A percentile compares a stretch with the other conserved stretches of the same genome.
Evolutionary conservation across 2,797 vertebrate species (phyloP).

Genomic region (Acestrorhynchus altus): DNA sequence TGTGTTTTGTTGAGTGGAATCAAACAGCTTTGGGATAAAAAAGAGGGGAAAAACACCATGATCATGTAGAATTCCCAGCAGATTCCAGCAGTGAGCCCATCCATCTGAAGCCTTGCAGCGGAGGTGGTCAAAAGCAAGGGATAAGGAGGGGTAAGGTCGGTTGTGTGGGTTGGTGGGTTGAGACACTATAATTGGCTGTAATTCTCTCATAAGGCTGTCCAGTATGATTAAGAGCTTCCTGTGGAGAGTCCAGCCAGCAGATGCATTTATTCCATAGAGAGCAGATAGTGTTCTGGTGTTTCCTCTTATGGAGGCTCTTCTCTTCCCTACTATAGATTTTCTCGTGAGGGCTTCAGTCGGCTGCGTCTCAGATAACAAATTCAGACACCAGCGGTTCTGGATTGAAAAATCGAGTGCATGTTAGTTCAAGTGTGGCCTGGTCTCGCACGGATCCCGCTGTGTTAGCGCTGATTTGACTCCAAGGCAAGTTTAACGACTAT

Average conservation of each 20-base stretch:
- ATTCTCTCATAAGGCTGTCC: not conserved
- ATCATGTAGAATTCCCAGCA: not conserved
- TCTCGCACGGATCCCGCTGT: too few species aligned
- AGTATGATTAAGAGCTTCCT: not conserved
- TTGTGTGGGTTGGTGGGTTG: not conserved
- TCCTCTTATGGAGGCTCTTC: not conserved
- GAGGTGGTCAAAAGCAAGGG: too few species aligned
- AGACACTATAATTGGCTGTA: not conserved
- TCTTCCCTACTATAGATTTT: not conserved
- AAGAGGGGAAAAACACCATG: not conserved
- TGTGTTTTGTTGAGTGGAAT: not conserved
- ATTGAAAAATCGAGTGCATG: not conserved
- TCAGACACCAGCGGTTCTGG: not conserved
- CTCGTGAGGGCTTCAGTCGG: not conserved
- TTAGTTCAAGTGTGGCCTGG: not conserved
- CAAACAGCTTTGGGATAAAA: too few species aligned
- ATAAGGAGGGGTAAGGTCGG: not conserved
- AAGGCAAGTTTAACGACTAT: not conserved
- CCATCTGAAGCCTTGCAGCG: not conserved
- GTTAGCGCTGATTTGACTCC: not conserved
- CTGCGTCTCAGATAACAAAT: not conserved
- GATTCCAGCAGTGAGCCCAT: constrained; percentile 1
- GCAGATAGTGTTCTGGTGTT: too few species aligned
- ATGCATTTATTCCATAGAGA: not conserved
- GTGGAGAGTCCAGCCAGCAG: not conserved